Conservation (phyloP, 2,797 vertebrate species). For the Fringilla coelebs region DNA sequence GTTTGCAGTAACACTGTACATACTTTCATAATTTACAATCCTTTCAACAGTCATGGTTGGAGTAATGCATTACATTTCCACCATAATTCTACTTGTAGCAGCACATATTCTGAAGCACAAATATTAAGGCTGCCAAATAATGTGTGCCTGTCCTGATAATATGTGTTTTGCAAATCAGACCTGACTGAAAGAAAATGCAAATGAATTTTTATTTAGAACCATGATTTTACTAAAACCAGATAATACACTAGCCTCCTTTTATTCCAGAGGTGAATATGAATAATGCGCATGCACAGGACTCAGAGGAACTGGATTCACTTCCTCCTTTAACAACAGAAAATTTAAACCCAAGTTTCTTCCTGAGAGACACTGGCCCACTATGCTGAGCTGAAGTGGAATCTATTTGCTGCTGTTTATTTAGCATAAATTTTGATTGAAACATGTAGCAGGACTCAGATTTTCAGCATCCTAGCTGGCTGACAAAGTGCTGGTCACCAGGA, state of each 20-base stretch:
- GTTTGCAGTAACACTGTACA: not conserved
- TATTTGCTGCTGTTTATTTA: not conserved
- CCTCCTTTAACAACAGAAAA: not conserved
- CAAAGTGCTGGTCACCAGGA: not conserved
- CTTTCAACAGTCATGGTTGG: not conserved
- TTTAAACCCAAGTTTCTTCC: not conserved
- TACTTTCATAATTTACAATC: not conserved
- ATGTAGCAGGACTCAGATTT: not conserved
- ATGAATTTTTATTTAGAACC: not conserved
- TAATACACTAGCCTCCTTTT: not conserved
- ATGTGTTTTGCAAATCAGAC: not conserved
- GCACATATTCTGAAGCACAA: not conserved
- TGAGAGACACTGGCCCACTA: not conserved
- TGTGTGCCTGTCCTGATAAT: not conserved
- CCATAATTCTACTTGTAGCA: not conserved
- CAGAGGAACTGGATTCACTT: not conserved
- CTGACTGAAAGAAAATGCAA: not conserved
- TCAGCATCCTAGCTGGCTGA: not conserved
- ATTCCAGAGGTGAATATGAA: not conserved
- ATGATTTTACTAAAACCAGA: not conserved
- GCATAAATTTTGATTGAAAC: not conserved
- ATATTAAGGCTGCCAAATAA: not conserved
- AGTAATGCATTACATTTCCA: not conserved
- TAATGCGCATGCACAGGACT: not conserved
- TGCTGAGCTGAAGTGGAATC: not conserved